Base-by-base conservation (phyloP, 64 coral and sea anemone species). In the Montipora sp. region DNA sequence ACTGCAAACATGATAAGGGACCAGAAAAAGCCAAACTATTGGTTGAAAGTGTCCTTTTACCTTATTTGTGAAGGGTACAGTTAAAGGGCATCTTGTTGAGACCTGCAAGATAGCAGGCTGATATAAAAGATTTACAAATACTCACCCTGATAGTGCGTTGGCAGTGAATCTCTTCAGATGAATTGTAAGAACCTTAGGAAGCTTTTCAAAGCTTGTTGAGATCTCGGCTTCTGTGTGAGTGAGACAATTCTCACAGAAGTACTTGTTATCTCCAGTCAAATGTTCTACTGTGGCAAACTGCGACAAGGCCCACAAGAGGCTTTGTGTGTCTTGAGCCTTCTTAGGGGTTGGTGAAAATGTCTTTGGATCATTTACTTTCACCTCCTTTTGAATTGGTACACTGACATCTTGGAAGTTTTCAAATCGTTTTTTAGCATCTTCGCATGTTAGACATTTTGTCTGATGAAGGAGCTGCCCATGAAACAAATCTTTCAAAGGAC, bases 111-210 rank as follows among this genome's bases (percentile, higher is more conserved):
- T 36, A 36, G 36, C 36, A 36, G 36, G 36, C 36, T 36, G 36
- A 36, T 36, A 36, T 36, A 36, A 36, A 36, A 36, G 36, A 11
- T 85, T 13, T 43, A 6, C 19, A 46, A 36, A 7, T 15, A 3
- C 88, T 51, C 48, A 88, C 83, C 75, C 88, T 77, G 80, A 75
- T 58, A 76, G 53, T 8, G 80, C 5, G 43, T 88, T 94, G 18
- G 95, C 81, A 82, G 95, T 98, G 59, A 99, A 99, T n/a, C 98
- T 93, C 92, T 99, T 99, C 58, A 99, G 92, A 81, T 99, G 94
- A 49, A 99, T 75, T 47, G 75, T 99, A 20, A 99, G 92, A 45
- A 99, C 80, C 69, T 50, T 74, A 51, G 98, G 98, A 16, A 99
- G 85, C 44, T 92, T 44, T 19, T 99, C 98, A 96, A 99, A 99